Evolutionary conservation across 2,797 vertebrate genomes (phyloP).

Genomic region (Smutsia temminckii): DNA sequence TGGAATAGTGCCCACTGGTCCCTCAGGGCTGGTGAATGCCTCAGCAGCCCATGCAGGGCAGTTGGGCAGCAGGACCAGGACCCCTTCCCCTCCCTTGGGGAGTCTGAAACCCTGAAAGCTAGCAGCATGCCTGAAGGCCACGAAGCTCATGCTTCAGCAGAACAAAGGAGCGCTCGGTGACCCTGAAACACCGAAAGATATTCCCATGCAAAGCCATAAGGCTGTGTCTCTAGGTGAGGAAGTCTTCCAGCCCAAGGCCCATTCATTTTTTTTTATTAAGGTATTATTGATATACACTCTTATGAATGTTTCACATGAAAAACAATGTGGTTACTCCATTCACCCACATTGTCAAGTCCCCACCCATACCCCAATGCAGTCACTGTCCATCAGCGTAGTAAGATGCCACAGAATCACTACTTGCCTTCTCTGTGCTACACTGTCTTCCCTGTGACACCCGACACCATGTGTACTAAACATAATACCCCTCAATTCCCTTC

Average conservation of each 20-base stretch:
- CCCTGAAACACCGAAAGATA: not conserved
- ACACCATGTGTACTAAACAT: no score
- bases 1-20: rapidly evolving
- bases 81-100: not conserved
- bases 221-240: not conserved
- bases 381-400: no score
- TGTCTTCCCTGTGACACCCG: no score
- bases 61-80: not conserved
- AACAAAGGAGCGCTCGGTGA: not conserved
- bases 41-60: rapidly evolving
- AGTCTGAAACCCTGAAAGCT: not conserved
- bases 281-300: no score
- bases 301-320: no score
- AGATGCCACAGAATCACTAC: no score
- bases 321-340: no score
- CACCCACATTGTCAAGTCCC: no score
- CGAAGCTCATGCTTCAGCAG: not conserved
- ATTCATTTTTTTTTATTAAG: no score
- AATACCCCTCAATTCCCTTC: no score
- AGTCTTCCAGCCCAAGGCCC: not conserved
- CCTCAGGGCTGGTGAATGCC: not conserved
- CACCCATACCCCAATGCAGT: no score
- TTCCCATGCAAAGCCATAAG: not conserved
- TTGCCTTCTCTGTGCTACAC: no score
- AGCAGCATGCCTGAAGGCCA: not conserved